phyloP scores from a whole-genome alignment of 1,140 invertebrate species.

The Temnothorax nylanderi region DNA sequence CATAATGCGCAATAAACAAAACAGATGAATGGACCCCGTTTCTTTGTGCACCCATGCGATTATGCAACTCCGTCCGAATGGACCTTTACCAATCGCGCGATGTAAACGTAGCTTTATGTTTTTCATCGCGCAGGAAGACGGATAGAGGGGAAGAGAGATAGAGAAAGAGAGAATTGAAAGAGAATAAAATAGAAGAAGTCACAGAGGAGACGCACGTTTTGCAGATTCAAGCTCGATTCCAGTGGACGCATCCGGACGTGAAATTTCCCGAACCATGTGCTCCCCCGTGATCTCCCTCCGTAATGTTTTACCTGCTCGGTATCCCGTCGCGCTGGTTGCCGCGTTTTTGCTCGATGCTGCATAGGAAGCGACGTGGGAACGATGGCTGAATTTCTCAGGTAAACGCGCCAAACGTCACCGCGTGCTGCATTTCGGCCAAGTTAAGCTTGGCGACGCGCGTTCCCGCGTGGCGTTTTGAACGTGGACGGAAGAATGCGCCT shows the following conservation, averaged over 20 bases:
- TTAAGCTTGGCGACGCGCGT: neutral
- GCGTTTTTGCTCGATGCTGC: conserved; percentile 29
- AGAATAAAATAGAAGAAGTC: neutral
- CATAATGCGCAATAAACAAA: no score
- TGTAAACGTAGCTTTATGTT: neutral
- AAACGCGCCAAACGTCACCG: conserved; percentile 29
- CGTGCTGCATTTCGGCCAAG: neutral
- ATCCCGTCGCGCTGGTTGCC: conserved; percentile 13
- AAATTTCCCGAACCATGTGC: neutral
- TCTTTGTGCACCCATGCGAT: no score
- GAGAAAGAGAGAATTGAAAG: neutral
- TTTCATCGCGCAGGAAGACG: neutral
- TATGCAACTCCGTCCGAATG: no score
- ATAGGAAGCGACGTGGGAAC: conserved; percentile 13
- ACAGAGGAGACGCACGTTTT: neutral
- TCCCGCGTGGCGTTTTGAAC: neutral
- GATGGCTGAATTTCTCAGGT: conserved; percentile 63
- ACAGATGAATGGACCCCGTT: no score
- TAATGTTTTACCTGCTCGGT: conserved; percentile 35
- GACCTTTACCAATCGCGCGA: neutral
- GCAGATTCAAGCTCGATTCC: neutral
- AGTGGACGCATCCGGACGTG: neutral
- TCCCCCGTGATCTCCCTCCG: neutral
- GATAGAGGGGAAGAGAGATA: neutral
- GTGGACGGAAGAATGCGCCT: no score